Base-by-base conservation (phyloP, 2,797 vertebrate genomes). In the Falco berigora region DNA sequence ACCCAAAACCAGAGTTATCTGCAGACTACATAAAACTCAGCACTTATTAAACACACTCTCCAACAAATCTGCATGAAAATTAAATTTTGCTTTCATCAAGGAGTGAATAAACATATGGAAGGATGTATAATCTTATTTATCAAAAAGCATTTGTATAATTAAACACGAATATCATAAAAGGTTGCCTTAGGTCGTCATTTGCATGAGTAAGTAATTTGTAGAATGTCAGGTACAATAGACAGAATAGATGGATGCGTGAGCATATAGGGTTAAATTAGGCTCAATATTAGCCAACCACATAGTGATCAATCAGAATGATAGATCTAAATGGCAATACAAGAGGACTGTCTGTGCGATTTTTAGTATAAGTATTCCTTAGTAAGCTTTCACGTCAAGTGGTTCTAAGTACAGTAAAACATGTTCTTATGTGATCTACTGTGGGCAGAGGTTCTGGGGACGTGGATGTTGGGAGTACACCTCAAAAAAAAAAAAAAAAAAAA, bases 291-390 rank as follows among this genome's bases (percentile, higher is more conserved):
- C 98, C 98, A 99, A 98, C 98, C 98, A 99, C 98, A 98, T 96
- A 96, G 98, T 99, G 99, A 99, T 99, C 99, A 99, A 99, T 99
- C 99, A 99, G 98, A 98, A 99, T 99, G 99, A 99, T 99, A 99
- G 99, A 99, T 99, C 98, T 98, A 99, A 99, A 98, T 98, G 98
- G 98, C 99, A 99, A 99, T 98, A 97, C 97, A 96, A 98, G 98
- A 97, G 98, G 99, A 99, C 99, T 98, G 96, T 97, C 95, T 95
- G 95, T 95, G 92, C 24, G 86, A 97, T 97, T 98, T 96, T 97
- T 94, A 96, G 95, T 93, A 58, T 95, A 96, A 95, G 95, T 96
- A 97, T 98, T 97, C 97, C 98, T 98, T 97, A 96, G 96, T 96
- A 97, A 98, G 98, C 98, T 97, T 95, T 97, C 97, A 58, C 42